Evolutionary conservation across 2,888 invertebrate species (phyloP).

Genomic region (Flabesymbios commensalis): DNA sequence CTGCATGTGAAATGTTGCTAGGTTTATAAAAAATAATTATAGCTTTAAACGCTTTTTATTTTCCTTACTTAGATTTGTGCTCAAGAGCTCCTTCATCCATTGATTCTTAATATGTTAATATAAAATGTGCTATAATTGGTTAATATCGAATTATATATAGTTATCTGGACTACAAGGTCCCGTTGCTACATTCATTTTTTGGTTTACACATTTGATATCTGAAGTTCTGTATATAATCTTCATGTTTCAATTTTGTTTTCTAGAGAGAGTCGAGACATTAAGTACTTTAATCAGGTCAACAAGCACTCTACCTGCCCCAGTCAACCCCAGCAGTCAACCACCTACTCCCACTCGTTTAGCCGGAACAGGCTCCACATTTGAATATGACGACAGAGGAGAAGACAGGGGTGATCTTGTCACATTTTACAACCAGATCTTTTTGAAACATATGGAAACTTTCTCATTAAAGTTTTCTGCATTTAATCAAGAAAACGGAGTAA

Average conservation of each 20-base stretch:
- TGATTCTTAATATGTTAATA: too few species aligned
- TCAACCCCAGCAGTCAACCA: slow-evolving; percentile 63
- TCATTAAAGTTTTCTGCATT: slow-evolving; percentile 71
- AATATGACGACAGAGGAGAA: slow-evolving; percentile 65
- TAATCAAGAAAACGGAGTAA: slow-evolving; percentile 39
- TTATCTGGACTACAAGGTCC: not conserved
- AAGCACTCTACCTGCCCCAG: slow-evolving; percentile 63
- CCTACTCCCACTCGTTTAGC: slow-evolving; percentile 68
- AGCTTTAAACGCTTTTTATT: too few species aligned
- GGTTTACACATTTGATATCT: too few species aligned
- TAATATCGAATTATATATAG: not conserved
- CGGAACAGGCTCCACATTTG: slow-evolving; percentile 64
- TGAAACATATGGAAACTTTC: slow-evolving; percentile 79
- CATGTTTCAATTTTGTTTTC: not conserved
- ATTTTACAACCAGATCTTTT: slow-evolving; percentile 88
- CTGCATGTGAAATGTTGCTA: too few species aligned
- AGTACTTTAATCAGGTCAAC: slow-evolving; percentile 61
- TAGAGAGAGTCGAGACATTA: slow-evolving; percentile 42
- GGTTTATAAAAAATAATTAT: too few species aligned
- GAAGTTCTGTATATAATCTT: not conserved
- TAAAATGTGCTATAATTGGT: too few species aligned
- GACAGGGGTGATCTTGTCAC: slow-evolving; percentile 86
- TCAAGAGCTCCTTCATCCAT: too few species aligned
- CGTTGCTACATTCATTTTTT: not conserved
- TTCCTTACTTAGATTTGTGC: too few species aligned